Percentiles rank a stretch among this genome's conserved stretches.
phyloP scores from a whole-genome alignment of 2,797 vertebrate genomes.

The Melanotaenia maccullochi region DNA sequence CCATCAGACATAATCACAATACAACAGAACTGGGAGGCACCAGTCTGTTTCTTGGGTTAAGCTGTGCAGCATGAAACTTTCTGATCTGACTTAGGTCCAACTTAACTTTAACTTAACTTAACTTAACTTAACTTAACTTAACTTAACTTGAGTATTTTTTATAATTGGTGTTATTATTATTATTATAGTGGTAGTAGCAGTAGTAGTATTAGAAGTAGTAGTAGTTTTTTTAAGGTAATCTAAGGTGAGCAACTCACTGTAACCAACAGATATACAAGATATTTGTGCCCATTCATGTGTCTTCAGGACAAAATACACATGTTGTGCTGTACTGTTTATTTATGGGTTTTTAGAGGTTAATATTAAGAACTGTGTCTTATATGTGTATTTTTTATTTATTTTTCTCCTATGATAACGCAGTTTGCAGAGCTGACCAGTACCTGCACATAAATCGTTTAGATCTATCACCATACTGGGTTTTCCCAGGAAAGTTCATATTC shows the following conservation, averaged over 20 bases:
- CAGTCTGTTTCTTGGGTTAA: conserved; percentile 54
- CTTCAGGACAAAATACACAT: too few species aligned
- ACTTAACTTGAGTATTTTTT: too few species aligned
- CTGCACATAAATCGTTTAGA: not conserved
- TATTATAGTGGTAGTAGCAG: too few species aligned
- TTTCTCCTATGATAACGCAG: not conserved
- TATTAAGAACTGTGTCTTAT: not conserved
- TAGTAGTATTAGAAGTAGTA: too few species aligned
- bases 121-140: too few species aligned
- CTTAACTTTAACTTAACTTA: too few species aligned
- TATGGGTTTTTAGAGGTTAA: not conserved
- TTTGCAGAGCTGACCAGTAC: not conserved
- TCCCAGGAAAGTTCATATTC: not conserved
- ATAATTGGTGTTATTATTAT: too few species aligned
- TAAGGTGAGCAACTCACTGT: too few species aligned
- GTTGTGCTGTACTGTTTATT: not conserved
- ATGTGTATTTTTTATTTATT: not conserved
- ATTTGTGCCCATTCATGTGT: too few species aligned
- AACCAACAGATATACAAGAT: too few species aligned
- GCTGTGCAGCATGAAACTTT: conserved; percentile 11
- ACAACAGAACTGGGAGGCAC: conserved; percentile 51
- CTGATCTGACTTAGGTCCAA: not conserved
- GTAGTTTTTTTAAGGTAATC: too few species aligned
- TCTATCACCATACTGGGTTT: not conserved
- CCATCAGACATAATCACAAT: conserved; percentile 31